A percentile compares a stretch with the other conserved stretches of the same genome.
These are phyloP conservation scores for Protosalanx chinensis DNA, from an alignment of 2,797 vertebrate species.

Conservation along the genomic window DNA sequence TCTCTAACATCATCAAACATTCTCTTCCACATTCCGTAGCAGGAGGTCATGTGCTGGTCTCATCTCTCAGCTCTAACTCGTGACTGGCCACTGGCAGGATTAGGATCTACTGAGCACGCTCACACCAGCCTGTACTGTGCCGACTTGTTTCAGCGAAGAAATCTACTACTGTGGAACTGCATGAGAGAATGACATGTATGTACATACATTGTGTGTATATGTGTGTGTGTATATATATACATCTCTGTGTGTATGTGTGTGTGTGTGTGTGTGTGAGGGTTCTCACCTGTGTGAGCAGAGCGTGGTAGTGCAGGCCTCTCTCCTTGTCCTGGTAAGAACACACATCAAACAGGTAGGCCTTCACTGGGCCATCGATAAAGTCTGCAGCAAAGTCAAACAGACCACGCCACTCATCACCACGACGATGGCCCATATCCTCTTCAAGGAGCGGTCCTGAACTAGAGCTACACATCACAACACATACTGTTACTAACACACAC, in stretches of 20 bases:
- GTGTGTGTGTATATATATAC: not conserved
- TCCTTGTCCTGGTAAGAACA: slow-evolving; percentile 92
- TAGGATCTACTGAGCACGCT: slow-evolving; percentile 51
- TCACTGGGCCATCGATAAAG: slow-evolving; percentile 97
- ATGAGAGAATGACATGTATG: too few species aligned
- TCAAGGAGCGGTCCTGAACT: slow-evolving; percentile 60
- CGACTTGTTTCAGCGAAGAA: not conserved
- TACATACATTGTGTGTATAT: not conserved
- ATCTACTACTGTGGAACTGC: not conserved
- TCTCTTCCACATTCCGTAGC: not conserved
- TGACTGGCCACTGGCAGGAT: slow-evolving; percentile 63
- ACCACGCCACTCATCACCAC: slow-evolving; percentile 94
- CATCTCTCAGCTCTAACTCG: slow-evolving; percentile 59
- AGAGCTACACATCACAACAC: slow-evolving; percentile 63
- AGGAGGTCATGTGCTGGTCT: slow-evolving; percentile 61
- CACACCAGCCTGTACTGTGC: slow-evolving; percentile 38
- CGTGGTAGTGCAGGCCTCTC: slow-evolving; percentile 92
- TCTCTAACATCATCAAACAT: not conserved
- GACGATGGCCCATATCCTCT: slow-evolving; percentile 80
- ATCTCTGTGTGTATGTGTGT: not conserved
- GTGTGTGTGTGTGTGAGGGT: slow-evolving; percentile 3
- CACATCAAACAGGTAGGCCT: slow-evolving; percentile 97
- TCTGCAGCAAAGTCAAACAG: slow-evolving; percentile 97
- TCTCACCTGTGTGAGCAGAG: slow-evolving; percentile 92
- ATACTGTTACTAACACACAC: not conserved